Base-by-base conservation (phyloP, 2,113 vertebrate genomes). In the Sapayoa aenigma region DNA sequence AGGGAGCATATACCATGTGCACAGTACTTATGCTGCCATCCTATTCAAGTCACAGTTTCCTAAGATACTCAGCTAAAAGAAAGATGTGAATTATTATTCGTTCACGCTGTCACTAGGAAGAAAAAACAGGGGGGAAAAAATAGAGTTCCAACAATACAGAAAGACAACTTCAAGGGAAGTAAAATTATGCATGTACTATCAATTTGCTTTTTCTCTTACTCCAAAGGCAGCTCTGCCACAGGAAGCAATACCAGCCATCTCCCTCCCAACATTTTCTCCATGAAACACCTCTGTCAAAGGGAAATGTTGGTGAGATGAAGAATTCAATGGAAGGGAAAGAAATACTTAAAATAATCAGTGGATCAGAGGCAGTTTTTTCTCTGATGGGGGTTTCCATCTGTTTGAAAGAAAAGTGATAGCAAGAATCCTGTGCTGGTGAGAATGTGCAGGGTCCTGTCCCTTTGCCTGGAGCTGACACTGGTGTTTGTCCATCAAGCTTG, bases 11-110 rank as follows among this genome's bases (percentile, higher is more conserved):
- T 59, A 23, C 39, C 1, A 3, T 31, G 33, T 9, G 6, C 25
- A 11, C 28, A 72, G 3, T 41, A 63, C 42, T 77, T 66, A 52
- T 39, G 49, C 30, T 20, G 14, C 55, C 3, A 11, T 67, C 63
- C 65, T 59, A 89, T 82, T 89, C 67, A 84, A 88, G 89, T 58
- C 67, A 14, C 67, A 27, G 65, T 89, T 90, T 60, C 84, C 93
- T 78, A 74, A 90, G 89, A 92, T 41, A 75, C 80, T 39, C 44
- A 46, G 75, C 87, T 93, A 41, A 56, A 73, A 72, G 92, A 67
- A 68, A 79, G 63, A 72, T 52, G 79, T 50, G 72, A 85, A 35
- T 58, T 93, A 75, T 78, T 78, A 92, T 93, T 90, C 15, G 25
- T 81, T 94, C 74, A 59, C 1, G 3, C 92, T 89, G 86, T 88